A percentile compares a stretch with the other conserved stretches of the same genome.
Conservation (phyloP, 2,113 vertebrate species). For the Colinus virginianus region DNA sequence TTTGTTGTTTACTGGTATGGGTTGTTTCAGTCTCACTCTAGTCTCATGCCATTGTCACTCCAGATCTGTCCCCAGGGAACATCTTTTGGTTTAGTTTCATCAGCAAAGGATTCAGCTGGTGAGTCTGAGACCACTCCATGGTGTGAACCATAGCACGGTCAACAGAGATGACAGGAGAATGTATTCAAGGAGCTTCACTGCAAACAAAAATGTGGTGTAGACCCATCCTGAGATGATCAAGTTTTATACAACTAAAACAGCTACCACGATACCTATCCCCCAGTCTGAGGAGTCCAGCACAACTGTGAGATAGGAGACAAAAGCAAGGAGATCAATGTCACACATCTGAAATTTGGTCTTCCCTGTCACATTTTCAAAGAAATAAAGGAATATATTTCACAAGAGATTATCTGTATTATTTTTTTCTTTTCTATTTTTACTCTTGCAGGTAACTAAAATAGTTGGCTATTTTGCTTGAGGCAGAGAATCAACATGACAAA, state of each 20-base stretch:
- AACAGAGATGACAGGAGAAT: background rate
- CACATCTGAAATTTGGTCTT: background rate
- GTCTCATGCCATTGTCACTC: background rate
- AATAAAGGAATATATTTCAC: background rate
- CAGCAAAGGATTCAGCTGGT: background rate
- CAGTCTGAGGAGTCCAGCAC: background rate
- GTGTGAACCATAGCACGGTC: background rate
- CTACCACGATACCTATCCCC: background rate
- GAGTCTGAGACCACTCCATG: accelerated
- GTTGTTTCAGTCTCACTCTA: background rate
- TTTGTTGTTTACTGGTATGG: background rate
- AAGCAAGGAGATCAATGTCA: background rate
- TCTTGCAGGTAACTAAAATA: background rate
- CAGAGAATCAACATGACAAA: background rate
- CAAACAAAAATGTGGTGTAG: background rate
- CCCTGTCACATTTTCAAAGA: background rate
- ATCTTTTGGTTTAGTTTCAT: background rate
- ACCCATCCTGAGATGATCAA: background rate
- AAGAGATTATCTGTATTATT: background rate
- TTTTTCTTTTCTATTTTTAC: background rate
- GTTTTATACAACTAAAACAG: background rate
- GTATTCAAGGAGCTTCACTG: background rate
- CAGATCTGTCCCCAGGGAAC: background rate
- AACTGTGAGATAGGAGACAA: background rate
- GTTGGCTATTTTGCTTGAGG: background rate